Base-by-base conservation (phyloP, 2,113 vertebrate genomes). In the Hemiprocne comata region DNA sequence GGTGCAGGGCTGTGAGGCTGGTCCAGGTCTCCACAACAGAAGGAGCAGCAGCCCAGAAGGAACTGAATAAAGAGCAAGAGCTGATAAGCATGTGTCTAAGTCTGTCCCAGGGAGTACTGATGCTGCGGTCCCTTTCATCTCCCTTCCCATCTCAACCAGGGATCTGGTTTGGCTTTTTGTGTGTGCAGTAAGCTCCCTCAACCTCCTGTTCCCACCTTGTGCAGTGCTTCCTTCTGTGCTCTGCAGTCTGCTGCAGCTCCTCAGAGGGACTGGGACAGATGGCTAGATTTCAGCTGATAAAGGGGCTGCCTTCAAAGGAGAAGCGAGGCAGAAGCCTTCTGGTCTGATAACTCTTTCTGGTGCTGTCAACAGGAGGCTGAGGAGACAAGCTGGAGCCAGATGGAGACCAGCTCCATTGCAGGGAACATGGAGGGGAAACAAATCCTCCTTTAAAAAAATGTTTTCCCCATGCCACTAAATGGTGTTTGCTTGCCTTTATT, bases 261-360 rank as follows among this genome's bases (percentile, higher is more conserved):
- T 93, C 13, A 1, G 64, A 81, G 57, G 40, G 76, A 28, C 36
- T 0, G 0, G 72, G 44, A 88, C 88, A 95, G 90, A 95, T 94
- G 90, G 90, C 66, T 84, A 65, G 79, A 61, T 92, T 95, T 95
- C 7, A 1, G 29, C 84, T 90, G 88, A 78, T 90, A n/a, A 96
- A 94, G 83, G 83, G 58, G 19, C 82, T 92, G 86, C 66, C 69
- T 92, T 72, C 83, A 89, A 93, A 77, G 76, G 24, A 82, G 88
- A 93, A 90, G 53, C 0, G 2, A 71, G 51, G 75, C 2, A 0
- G 69, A 94, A 93, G 73, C 88, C 7, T 57, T 94, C 80, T 85
- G 83, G 51, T 48, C 61, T 84, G 75, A 40, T 92, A 74, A 6
- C 76, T 85, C 57, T 93, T 92, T 94, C 65, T 92, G 62, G 12